A percentile compares a stretch with the other conserved stretches of the same genome.
Conservation (phyloP, 1,140 invertebrate genomes). For the Atopsyche davidsoni region DNA sequence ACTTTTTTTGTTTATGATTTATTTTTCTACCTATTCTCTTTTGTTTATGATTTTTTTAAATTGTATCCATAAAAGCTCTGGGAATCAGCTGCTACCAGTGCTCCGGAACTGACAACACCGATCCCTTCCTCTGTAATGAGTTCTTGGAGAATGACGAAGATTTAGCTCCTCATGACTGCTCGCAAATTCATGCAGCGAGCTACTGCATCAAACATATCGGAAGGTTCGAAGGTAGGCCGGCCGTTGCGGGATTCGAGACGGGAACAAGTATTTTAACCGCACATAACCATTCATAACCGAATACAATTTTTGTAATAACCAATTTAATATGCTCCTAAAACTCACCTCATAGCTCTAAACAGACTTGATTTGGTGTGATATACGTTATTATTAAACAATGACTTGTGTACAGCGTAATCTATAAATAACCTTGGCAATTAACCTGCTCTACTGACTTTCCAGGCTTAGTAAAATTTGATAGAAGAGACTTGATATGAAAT, state of each 20-base stretch:
- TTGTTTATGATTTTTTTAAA: no score
- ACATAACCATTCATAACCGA: constrained; percentile 16
- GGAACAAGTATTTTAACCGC: not conserved
- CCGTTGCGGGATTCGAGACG: not conserved
- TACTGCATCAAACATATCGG: constrained; percentile 94
- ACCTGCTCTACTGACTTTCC: no score
- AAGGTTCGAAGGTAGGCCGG: constrained; percentile 82
- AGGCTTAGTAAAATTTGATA: no score
- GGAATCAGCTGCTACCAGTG: constrained; percentile 85
- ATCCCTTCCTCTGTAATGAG: constrained; percentile 85
- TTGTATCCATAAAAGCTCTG: no score
- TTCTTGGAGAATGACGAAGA: constrained; percentile 64
- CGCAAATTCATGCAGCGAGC: constrained; percentile 71
- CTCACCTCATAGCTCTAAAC: not conserved
- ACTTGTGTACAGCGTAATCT: no score
- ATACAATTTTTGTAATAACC: constrained; percentile 2
- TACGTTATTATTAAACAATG: no score
- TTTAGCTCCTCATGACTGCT: constrained; percentile 65
- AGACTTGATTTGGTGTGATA: no score
- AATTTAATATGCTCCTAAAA: not conserved
- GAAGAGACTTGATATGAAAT: no score
- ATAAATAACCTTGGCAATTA: no score
- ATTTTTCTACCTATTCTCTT: no score
- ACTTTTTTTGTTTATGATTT: no score
- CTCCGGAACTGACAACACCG: constrained; percentile 67